Conservation (phyloP, 1,140 invertebrate genomes). For the Tetragnatha versicolor region DNA sequence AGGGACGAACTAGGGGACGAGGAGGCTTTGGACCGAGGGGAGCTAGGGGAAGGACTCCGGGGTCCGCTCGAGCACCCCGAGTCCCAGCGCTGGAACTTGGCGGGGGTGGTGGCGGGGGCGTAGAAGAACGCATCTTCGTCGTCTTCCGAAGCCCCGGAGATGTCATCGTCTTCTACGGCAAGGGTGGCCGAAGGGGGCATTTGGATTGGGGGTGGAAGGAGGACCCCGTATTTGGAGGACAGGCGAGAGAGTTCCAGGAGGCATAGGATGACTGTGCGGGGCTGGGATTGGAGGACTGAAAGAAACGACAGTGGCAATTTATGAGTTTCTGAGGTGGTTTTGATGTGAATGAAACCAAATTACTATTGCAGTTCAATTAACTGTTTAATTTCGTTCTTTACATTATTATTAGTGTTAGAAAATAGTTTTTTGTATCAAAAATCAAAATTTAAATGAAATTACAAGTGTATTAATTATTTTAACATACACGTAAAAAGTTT, state of each 20-base stretch:
- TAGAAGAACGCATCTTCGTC: background rate
- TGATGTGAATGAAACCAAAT: no score
- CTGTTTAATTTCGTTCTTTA: no score
- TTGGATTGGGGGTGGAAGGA: constrained; percentile 70
- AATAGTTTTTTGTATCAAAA: no score
- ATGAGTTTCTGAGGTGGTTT: no score
- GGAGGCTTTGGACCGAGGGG: constrained; percentile 17
- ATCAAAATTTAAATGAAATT: no score
- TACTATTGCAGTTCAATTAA: no score
- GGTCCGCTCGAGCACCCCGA: constrained; percentile 39
- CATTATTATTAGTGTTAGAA: no score
- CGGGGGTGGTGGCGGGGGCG: background rate
- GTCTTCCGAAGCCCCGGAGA: constrained; percentile 20
- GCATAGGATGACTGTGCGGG: constrained; percentile 84
- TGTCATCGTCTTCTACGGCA: constrained; percentile 8
- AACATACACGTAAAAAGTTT: no score
- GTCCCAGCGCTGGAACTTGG: constrained; percentile 25
- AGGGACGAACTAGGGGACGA: constrained; percentile 30
- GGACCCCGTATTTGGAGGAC: constrained; percentile 77
- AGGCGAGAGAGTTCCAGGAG: constrained; percentile 84
- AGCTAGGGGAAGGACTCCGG: constrained; percentile 22
- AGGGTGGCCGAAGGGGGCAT: background rate
- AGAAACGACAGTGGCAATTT: background rate
- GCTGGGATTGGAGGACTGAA: constrained; percentile 78
- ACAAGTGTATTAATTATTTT: no score